These are phyloP conservation scores for Catostylus mosaicus DNA, from an alignment of 30 jellyfish, hydroid and myxozoan species.

Conservation along the genomic window DNA sequence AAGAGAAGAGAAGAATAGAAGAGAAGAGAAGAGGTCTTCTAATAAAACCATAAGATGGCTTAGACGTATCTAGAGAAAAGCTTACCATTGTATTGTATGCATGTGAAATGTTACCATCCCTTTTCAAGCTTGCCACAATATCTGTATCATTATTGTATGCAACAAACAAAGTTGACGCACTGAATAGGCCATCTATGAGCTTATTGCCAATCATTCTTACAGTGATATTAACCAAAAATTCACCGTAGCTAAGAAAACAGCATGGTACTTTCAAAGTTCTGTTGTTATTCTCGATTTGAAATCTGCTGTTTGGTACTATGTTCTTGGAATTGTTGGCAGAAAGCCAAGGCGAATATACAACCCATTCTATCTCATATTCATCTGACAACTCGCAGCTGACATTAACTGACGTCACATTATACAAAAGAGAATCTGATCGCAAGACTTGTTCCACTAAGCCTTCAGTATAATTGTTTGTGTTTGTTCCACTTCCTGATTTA, in stretches of 20 bases:
- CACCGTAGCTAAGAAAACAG: constrained; percentile 20
- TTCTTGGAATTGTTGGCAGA: neutral
- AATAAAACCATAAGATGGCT: too few species aligned
- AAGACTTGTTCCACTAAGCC: neutral
- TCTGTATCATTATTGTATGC: constrained; percentile 22
- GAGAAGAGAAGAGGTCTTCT: too few species aligned
- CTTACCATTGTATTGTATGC: constrained; percentile 29
- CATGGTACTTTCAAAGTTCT: constrained; percentile 30
- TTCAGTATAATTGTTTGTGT: neutral
- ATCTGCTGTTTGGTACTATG: neutral
- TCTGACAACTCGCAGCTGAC: constrained; percentile 26
- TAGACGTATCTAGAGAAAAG: neutral
- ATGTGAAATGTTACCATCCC: neutral
- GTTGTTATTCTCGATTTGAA: constrained; percentile 10
- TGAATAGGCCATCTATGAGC: neutral
- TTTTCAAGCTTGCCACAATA: constrained; percentile 6
- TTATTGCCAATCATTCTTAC: constrained; percentile 28
- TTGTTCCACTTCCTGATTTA: constrained; percentile 17
- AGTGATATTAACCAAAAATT: neutral
- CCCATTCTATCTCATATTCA: constrained; percentile 25
- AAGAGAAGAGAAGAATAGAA: too few species aligned
- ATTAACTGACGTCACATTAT: constrained; percentile 22
- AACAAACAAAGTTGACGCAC: neutral
- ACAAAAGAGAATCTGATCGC: constrained; percentile 9
- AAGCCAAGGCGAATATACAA: neutral